Percentiles rank a stretch among this genome's conserved stretches.
Conservation (phyloP, 2,113 vertebrate species). For the Scomber japonicus region DNA sequence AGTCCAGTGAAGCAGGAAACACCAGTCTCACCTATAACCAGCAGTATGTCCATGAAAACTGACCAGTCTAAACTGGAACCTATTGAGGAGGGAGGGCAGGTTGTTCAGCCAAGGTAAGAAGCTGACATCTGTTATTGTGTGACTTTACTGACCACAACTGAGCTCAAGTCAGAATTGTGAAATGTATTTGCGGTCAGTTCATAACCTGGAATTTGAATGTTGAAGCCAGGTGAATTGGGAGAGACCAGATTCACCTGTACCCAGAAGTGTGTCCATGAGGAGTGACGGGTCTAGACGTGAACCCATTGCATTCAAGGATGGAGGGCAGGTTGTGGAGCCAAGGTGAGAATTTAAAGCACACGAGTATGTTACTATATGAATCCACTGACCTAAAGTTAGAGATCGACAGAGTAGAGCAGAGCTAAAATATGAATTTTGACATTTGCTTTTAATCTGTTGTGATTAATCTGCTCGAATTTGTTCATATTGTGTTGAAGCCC, state of each 20-base stretch:
- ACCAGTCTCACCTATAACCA: not conserved
- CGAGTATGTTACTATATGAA: too few species aligned
- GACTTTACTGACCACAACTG: too few species aligned
- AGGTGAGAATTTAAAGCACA: constrained; percentile 2
- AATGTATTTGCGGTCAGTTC: too few species aligned
- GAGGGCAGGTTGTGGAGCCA: not conserved
- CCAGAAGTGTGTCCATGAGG: not conserved
- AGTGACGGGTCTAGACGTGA: not conserved
- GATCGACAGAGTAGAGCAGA: too few species aligned
- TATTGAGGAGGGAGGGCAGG: too few species aligned
- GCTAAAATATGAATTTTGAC: too few species aligned
- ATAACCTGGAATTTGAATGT: too few species aligned
- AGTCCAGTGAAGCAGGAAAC: not conserved
- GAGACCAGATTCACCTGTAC: not conserved
- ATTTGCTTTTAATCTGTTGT: too few species aligned
- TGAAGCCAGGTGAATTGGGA: not conserved
- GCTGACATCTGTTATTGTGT: too few species aligned
- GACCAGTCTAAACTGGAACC: rapidly evolving
- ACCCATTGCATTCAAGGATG: not conserved
- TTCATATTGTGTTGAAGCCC: constrained; percentile 8
- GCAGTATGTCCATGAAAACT: not conserved
- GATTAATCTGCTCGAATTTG: not conserved
- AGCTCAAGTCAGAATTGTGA: too few species aligned
- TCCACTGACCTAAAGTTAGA: too few species aligned
- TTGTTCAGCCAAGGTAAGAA: too few species aligned